Conservation (phyloP, 2,113 vertebrate species). For the Heterotis niloticus region DNA sequence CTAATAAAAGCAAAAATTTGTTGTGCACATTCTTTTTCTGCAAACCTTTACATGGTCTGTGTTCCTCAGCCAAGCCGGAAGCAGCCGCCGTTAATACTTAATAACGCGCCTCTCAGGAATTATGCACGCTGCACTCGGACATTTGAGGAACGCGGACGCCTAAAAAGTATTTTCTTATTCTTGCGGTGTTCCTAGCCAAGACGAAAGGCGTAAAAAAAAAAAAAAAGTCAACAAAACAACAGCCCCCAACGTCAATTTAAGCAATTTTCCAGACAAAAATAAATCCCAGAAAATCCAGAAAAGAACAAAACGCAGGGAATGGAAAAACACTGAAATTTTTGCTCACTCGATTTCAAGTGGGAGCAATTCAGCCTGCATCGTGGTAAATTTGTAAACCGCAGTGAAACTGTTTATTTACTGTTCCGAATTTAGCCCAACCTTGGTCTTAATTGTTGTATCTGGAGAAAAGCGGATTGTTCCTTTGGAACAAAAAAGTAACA, state of each 20-base stretch:
- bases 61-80: neutral
- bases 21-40: neutral
- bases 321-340: neutral
- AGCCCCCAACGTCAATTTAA: neutral
- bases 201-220: neutral
- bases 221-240: neutral
- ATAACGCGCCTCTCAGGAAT: neutral
- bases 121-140: neutral
- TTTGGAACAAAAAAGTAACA: neutral
- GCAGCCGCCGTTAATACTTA: neutral
- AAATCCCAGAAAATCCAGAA: neutral
- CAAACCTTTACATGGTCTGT: neutral
- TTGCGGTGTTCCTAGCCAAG: neutral
- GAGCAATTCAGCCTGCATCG: neutral
- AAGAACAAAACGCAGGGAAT: neutral
- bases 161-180: conserved; percentile 9
- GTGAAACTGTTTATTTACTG: conserved; percentile 6
- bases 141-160: neutral
- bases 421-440: neutral
- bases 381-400: conserved; percentile 12
- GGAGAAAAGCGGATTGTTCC: neutral
- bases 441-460: too few species aligned
- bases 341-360: neutral
- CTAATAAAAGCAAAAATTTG: neutral
- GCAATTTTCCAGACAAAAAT: neutral